Evolutionary conservation across 2,888 invertebrate species (phyloP).

Genomic region (Automeris io): DNA sequence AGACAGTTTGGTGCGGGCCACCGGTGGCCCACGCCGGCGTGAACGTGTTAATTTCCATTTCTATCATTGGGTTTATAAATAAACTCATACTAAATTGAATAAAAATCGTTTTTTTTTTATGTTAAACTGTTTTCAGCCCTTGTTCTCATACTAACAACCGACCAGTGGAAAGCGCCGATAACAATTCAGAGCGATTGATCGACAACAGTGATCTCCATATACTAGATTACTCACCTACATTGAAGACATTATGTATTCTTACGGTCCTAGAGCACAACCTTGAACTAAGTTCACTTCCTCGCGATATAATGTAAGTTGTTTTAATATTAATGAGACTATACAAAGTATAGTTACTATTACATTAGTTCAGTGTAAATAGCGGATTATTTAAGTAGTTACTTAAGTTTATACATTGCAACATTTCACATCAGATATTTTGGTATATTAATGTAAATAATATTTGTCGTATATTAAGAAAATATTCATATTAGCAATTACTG

Average conservation of each 20-base stretch:
- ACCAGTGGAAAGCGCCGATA: constrained; percentile 33
- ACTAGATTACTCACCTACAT: constrained; percentile 85
- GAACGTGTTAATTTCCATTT: no score
- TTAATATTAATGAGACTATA: constrained; percentile 5
- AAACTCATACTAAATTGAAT: not conserved
- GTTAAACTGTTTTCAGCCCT: constrained; percentile 32
- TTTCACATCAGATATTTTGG: no score
- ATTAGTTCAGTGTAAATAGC: not conserved
- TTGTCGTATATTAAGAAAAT: no score
- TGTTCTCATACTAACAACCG: constrained; percentile 26
- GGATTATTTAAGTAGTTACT: no score
- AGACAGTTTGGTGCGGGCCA: no score
- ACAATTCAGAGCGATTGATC: constrained; percentile 73
- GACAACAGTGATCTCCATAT: constrained; percentile 91
- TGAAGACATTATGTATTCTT: constrained; percentile 84
- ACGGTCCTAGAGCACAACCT: constrained; percentile 80
- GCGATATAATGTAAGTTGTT: constrained; percentile 79
- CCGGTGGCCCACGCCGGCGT: no score
- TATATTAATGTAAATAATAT: no score
- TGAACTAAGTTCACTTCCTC: constrained; percentile 79
- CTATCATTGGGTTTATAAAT: not conserved
- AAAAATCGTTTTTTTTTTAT: constrained; percentile 6
- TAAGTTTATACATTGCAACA: no score
- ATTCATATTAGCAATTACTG: no score
- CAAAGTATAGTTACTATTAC: not conserved